phyloP scores from a whole-genome alignment of 2,797 vertebrate genomes.

The Morelia viridis region DNA sequence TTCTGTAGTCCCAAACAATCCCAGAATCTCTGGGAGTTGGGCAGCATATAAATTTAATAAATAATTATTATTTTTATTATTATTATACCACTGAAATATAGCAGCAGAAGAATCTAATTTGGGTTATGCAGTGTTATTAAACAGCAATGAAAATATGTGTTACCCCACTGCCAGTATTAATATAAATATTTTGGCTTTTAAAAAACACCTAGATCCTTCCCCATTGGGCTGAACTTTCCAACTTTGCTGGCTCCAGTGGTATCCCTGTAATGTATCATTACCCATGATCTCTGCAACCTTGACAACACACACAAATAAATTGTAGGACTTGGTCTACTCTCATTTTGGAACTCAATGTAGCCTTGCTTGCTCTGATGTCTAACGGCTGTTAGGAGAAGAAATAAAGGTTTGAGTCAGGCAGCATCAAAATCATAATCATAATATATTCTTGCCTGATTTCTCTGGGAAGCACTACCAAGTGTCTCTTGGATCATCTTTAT shows the following conservation, averaged over 20 bases:
- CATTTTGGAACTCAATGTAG: neutral
- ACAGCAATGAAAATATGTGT: neutral
- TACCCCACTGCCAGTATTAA: neutral
- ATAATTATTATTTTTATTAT: neutral
- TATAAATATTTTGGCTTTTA: neutral
- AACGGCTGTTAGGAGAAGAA: neutral
- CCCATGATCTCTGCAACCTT: neutral
- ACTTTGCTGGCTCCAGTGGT: neutral
- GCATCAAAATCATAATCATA: neutral
- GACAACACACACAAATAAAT: neutral
- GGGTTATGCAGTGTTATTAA: neutral
- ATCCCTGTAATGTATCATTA: neutral
- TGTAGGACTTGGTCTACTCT: neutral
- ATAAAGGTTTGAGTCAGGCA: neutral
- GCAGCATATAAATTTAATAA: neutral
- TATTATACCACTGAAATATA: neutral
- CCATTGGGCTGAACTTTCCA: neutral
- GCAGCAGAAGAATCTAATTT: neutral
- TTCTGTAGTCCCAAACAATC: neutral
- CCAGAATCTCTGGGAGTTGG: neutral
- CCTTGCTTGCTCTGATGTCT: neutral
- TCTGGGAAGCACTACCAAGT: neutral
- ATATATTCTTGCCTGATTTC: neutral
- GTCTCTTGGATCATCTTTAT: neutral
- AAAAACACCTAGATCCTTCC: neutral